Percentiles rank a stretch among this genome's conserved stretches.
Evolutionary conservation across 1,140 invertebrate genomes (phyloP).

Genomic region (Scaptomyza pallida): DNA sequence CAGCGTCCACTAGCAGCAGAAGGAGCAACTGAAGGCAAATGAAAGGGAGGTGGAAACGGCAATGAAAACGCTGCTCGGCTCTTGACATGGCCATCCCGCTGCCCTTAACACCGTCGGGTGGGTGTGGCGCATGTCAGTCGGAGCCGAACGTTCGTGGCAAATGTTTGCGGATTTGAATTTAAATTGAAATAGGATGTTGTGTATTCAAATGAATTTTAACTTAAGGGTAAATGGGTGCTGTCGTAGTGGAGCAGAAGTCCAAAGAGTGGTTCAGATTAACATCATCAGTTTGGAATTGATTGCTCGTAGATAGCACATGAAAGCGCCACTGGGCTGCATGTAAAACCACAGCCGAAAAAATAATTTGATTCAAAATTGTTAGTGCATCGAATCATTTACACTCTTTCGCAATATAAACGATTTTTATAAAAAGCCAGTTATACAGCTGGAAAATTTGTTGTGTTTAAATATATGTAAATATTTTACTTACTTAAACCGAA

Average conservation of each 20-base stretch:
- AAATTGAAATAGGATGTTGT: conserved; percentile 84
- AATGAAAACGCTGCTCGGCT: conserved; percentile 49
- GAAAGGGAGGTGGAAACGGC: conserved; percentile 10
- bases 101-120: conserved; percentile 44
- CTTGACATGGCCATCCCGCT: conserved; percentile 63
- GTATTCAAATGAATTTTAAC: conserved; percentile 84
- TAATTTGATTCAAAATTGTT: conserved; percentile 2
- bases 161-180: conserved; percentile 84
- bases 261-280: conserved; percentile 74
- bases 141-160: conserved; percentile 73
- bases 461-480: too few species aligned
- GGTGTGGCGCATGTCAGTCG: conserved; percentile 74
- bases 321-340: conserved; percentile 62
- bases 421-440: too few species aligned
- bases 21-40: background rate
- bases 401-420: conserved; percentile 13
- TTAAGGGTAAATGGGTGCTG: conserved; percentile 73
- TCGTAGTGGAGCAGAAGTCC: conserved; percentile 12
- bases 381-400: conserved; percentile 1
- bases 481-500: too few species aligned
- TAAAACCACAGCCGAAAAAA: conserved; percentile 64
- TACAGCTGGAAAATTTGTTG: too few species aligned
- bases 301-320: conserved; percentile 77
- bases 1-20: conserved; percentile 63
- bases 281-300: conserved; percentile 84